Evolutionary conservation across 2,113 vertebrate species (phyloP).

Genomic region (Seriola dumerili): DNA sequence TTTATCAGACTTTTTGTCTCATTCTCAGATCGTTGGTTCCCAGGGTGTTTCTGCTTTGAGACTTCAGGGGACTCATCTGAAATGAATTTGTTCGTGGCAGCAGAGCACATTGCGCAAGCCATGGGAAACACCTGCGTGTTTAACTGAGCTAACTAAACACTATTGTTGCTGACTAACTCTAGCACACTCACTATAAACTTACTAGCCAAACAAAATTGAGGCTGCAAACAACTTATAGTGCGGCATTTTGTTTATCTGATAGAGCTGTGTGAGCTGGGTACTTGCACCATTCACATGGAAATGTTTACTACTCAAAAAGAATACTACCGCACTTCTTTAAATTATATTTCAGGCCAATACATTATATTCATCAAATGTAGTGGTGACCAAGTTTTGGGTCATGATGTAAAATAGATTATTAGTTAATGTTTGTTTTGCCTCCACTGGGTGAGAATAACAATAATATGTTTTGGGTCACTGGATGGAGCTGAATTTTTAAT

Average conservation of each 20-base stretch:
- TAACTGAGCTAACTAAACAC: slow-evolving; percentile 5
- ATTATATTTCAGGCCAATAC: no score
- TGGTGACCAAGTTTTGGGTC: neutral
- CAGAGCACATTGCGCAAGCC: neutral
- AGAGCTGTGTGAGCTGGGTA: no score
- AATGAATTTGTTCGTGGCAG: neutral
- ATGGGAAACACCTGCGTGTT: neutral
- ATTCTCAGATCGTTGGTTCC: neutral
- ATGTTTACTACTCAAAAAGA: no score
- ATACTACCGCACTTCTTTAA: no score
- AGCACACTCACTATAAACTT: neutral
- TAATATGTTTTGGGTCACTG: no score
- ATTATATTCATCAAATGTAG: neutral
- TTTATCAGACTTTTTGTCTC: neutral
- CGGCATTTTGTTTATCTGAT: no score
- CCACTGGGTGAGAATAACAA: no score
- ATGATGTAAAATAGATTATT: no score
- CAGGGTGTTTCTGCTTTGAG: neutral
- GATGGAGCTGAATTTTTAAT: neutral
- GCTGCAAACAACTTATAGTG: neutral
- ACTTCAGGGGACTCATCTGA: neutral
- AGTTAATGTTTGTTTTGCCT: no score
- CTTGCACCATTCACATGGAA: no score
- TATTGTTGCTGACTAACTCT: neutral
- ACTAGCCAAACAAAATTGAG: neutral